Percentiles rank a stretch among this genome's conserved stretches.
Evolutionary conservation across 2,888 invertebrate species (phyloP).

Genomic region (Clanis bilineata): DNA sequence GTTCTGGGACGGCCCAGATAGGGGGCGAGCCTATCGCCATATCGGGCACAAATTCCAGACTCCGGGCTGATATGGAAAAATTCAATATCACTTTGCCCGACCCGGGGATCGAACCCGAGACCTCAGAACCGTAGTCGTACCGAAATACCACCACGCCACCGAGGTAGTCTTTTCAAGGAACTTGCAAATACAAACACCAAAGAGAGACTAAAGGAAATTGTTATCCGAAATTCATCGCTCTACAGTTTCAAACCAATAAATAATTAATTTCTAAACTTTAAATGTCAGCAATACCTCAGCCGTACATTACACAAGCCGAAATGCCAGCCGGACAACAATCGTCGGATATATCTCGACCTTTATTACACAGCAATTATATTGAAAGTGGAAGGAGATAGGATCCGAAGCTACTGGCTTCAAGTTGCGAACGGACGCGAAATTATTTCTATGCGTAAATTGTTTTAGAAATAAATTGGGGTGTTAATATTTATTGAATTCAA

Average conservation of each 20-base stretch:
- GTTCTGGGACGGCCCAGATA: too few species aligned
- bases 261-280: constrained; percentile 25
- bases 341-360: constrained; percentile 27
- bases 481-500: too few species aligned
- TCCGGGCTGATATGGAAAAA: too few species aligned
- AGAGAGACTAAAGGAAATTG: constrained; percentile 14
- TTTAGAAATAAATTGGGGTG: not conserved
- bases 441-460: constrained; percentile 9
- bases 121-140: too few species aligned
- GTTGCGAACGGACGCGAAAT: not conserved
- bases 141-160: too few species aligned
- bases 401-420: constrained; percentile 17
- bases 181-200: not conserved
- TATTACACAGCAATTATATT: constrained; percentile 20
- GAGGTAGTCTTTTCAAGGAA: too few species aligned
- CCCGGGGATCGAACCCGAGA: too few species aligned
- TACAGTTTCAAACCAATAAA: constrained; percentile 14
- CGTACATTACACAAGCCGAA: constrained; percentile 21
- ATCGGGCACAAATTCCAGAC: too few species aligned
- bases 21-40: too few species aligned
- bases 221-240: constrained; percentile 13
- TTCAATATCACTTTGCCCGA: too few species aligned
- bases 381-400: constrained; percentile 16
- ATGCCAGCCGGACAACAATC: constrained; percentile 31
- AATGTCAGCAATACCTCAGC: constrained; percentile 28